These are phyloP conservation scores for Phorcus lineatus DNA, from an alignment of 2,888 invertebrate genomes.

Conservation along the genomic window DNA sequence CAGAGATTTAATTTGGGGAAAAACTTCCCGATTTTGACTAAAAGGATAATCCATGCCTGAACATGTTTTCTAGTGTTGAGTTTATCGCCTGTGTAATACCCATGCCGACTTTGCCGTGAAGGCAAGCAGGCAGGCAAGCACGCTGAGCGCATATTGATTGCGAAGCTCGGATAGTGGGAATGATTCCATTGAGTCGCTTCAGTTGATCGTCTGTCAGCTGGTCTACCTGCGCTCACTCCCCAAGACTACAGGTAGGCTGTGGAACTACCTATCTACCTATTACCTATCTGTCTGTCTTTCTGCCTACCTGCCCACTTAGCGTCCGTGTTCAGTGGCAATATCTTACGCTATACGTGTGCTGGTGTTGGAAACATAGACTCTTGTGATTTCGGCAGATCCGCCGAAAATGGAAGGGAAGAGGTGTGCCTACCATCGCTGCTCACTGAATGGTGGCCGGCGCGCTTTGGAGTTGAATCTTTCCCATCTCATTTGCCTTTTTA, in stretches of 20 bases:
- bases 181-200: background rate
- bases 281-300: background rate
- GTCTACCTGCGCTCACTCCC: too few relatives aligned
- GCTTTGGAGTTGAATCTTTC: background rate
- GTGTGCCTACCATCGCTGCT: background rate
- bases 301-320: background rate
- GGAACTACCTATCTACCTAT: background rate
- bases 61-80: background rate
- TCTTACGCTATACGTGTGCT: background rate
- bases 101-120: background rate
- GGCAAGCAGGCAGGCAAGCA: background rate
- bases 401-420: conserved; percentile 1
- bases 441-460: background rate
- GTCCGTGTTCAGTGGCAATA: background rate
- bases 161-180: background rate
- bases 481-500: background rate
- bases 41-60: background rate
- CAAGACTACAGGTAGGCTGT: too few relatives aligned
- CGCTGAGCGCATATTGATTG: conserved; percentile 17
- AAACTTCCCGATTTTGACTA: background rate
- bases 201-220: background rate
- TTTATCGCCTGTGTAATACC: background rate
- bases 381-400: conserved; percentile 15
- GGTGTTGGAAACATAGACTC: background rate
- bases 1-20: background rate